Evolutionary conservation across 2,113 vertebrate genomes (phyloP).

Genomic region (Muntiacus muntjak): DNA sequence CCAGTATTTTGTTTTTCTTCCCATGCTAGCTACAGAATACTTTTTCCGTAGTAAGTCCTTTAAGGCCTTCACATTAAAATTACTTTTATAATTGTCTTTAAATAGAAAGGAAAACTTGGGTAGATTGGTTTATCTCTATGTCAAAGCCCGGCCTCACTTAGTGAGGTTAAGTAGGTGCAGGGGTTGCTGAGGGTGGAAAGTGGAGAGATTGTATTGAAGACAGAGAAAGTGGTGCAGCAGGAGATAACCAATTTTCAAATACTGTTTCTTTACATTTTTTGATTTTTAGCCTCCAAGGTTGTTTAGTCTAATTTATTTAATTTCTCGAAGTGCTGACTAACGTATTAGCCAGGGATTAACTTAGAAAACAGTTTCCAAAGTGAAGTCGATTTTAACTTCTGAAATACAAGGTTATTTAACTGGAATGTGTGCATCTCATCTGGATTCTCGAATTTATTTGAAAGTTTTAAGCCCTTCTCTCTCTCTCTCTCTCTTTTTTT

Average conservation of each 20-base stretch:
- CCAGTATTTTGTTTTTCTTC: background rate
- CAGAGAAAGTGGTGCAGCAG: background rate
- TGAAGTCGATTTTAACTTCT: background rate
- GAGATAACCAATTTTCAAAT: background rate
- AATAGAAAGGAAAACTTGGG: background rate
- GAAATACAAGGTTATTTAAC: slow-evolving; percentile 9
- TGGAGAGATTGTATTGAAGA: background rate
- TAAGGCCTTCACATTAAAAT: background rate
- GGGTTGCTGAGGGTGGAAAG: background rate
- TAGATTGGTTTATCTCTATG: background rate
- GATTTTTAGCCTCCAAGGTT: background rate
- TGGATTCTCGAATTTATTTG: slow-evolving; percentile 26
- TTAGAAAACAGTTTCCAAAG: background rate
- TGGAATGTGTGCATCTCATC: slow-evolving; percentile 11
- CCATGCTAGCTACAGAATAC: background rate
- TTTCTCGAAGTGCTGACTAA: background rate
- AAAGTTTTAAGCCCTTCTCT: slow-evolving; percentile 54
- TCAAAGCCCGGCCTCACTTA: background rate
- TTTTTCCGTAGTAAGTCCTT: background rate
- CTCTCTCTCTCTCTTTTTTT: slow-evolving; percentile 23
- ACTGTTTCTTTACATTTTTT: background rate
- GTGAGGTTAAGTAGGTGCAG: background rate
- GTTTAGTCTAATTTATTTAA: background rate
- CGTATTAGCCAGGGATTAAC: background rate
- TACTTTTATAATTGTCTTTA: background rate